Conservation (phyloP, 2,888 invertebrate species). For the Ditula angustiorana region DNA sequence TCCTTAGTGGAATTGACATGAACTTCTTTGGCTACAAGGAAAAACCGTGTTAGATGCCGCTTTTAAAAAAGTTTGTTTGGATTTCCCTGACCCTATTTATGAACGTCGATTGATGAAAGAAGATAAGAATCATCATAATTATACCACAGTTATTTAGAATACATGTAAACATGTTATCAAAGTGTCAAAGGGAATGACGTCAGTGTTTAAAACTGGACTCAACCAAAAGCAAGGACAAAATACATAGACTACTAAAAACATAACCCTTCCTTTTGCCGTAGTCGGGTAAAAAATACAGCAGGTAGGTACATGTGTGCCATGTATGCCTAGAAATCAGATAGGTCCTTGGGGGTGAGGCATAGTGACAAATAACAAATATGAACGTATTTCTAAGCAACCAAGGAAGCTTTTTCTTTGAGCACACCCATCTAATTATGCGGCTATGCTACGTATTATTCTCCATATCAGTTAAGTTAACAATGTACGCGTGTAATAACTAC, state of each 20-base stretch:
- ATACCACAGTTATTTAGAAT: no score
- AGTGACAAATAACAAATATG: not conserved
- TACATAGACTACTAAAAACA: no score
- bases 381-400: no score
- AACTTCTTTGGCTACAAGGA: not conserved
- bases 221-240: no score
- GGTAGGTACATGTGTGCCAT: no score
- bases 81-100: not conserved
- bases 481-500: not conserved
- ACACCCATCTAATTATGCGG: constrained; percentile 6
- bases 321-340: no score
- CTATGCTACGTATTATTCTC: constrained; percentile 12
- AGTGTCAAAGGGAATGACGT: no score
- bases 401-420: constrained; percentile 15
- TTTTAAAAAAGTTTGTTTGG: not conserved
- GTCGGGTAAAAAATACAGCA: no score
- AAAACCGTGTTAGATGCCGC: not conserved
- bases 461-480: constrained; percentile 17
- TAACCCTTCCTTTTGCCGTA: no score
- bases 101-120: not conserved
- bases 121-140: not conserved
- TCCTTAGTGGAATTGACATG: not conserved
- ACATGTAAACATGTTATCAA: no score
- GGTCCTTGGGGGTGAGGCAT: no score
- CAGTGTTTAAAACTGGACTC: no score